Base-by-base conservation (phyloP, 2,113 vertebrate genomes). In the Microcebus ravelobensis region DNA sequence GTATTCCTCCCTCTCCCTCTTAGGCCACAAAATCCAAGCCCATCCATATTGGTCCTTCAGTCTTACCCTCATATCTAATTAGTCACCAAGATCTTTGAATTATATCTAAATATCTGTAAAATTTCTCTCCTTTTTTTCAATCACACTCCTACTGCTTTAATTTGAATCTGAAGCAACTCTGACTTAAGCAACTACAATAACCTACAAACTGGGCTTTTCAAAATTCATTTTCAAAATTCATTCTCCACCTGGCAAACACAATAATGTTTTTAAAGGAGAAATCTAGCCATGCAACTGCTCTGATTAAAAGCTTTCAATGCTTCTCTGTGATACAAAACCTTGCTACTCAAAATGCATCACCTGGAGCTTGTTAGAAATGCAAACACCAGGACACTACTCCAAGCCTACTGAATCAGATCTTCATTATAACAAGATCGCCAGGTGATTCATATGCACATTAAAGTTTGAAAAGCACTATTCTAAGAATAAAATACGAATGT, bases 101-200 rank as follows among this genome's bases (percentile, higher is more conserved):
- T 81, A 82, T 10, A 93, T 34, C 52, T 77, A 61, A 67, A 76
- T 76, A 59, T 50, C 27, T 86, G 39, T n/a, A 80, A 29, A 55
- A 10, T 77, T 77, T 88, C 52, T 94, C 31, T 21, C 23, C 20
- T 48, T 68, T 15, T 39, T 68, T 87, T 59, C 84, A 55, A 55
- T 42, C 36, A 55, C 23, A 63, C 17, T 77, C 20, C 25, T 65
- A 14, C 36, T 65, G 71, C 31, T 71, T 13, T 88, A n/a, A 77
- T 83, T 92, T 55, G n/a, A 31, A 77, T 88, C 18, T 52, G 36
- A 83, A 93, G 34, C 45, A 76, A 6, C 18, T 14, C 17, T 86
- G 36, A 93, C 8, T 70, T 94, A 83, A 93, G 34, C 36, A 89
- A 88, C n/a, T 90, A 92, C 6, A 71, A 71, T 48, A 86, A 79